Evolutionary conservation across 2,888 invertebrate genomes (phyloP), one percentile per base, ranked within the genome.

Genomic region (Lacanobia oleracea): DNA sequence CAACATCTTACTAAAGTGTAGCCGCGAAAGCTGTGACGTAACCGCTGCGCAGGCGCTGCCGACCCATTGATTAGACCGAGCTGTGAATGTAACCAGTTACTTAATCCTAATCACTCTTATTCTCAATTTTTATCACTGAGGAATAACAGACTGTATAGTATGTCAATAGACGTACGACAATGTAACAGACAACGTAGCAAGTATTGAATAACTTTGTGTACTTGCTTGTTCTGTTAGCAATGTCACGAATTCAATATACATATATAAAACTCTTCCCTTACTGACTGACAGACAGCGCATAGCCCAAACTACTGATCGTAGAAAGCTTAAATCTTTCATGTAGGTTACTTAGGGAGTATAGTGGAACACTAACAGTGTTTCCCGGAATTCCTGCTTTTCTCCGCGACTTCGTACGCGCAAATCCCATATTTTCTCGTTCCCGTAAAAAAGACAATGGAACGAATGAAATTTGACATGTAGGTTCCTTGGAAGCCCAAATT

Each of bases 1-100:
- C 94, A 95, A 95, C 89, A 84, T 83, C 84, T 87, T 86, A 88
- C 88, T 90, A 93, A 91, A 90, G 89, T 86, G 91, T 88, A 89
- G 88, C 86, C 91, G 92, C 92, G 95, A 95, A 95, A 95, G 95
- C 91, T 87, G 87, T 95, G 94, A 95, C 92, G 95, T 91, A 95
- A 95, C 84, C 86, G 64, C 64, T 78, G 86, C 87, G 84, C 91
- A 64, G 81, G 88, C 90, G 88, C 92, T 85, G 84, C 88, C 75
- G 75, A 76, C 87, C 94, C 95, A 95, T 95, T 95, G 94, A 95
- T 95, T 94, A 95, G 92, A 91, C 88, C 72, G 75, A 83, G 79
- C 87, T 86, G 91, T 93, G 92, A 94, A 94, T 94, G 94, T 93
- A 93, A 92, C 91, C 86, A 86, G 91, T 94, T 93, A 93, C 91